Evolutionary conservation across 2,113 vertebrate genomes (phyloP).

Genomic region (Heloderma charlesbogerti): DNA sequence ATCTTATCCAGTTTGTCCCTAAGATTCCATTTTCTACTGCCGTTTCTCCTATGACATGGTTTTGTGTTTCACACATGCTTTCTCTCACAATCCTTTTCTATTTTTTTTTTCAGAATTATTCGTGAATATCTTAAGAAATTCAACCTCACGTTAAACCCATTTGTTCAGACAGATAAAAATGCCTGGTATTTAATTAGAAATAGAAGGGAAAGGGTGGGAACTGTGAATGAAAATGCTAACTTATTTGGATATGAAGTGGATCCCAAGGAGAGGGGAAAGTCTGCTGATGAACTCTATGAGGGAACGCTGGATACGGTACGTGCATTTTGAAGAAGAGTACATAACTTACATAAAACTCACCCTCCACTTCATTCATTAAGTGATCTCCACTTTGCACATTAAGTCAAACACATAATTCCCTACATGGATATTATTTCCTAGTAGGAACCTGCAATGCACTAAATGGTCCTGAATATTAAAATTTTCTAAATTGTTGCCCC

Average conservation of each 20-base stretch:
- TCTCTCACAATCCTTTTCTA: not conserved
- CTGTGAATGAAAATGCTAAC: not conserved
- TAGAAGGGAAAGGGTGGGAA: not conserved
- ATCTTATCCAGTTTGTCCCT: too few species aligned
- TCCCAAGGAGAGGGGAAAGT: not conserved
- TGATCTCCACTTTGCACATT: too few species aligned
- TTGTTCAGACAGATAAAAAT: not conserved
- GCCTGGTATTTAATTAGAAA: slow-evolving; percentile 32
- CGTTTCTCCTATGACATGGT: not conserved
- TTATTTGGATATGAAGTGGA: not conserved
- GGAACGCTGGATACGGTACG: slow-evolving; percentile 2
- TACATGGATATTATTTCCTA: not conserved
- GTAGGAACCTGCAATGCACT: not conserved
- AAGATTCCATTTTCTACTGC: too few species aligned
- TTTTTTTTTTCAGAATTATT: not conserved
- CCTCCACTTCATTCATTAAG: not conserved
- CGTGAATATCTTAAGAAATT: slow-evolving; percentile 30
- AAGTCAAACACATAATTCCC: not conserved
- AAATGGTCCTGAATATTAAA: not conserved
- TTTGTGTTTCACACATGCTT: too few species aligned
- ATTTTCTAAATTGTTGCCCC: not conserved
- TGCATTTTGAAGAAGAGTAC: not conserved
- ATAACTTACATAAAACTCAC: not conserved
- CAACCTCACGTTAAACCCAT: slow-evolving; percentile 1
- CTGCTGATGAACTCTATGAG: not conserved